Evolutionary conservation across 2,888 invertebrate genomes (phyloP).

Genomic region (Ametastegia equiseti): DNA sequence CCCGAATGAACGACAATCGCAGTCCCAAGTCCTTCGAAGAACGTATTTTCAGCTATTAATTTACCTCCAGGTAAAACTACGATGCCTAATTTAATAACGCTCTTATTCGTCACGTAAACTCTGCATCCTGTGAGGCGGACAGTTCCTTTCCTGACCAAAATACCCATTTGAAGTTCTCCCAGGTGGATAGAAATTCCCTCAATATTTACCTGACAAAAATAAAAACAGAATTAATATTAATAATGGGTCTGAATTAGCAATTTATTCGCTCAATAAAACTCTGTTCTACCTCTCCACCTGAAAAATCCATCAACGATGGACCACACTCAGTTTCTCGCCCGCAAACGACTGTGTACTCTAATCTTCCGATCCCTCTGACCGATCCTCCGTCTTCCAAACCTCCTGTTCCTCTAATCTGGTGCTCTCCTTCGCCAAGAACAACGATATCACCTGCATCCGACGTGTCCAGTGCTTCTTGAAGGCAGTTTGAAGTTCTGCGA

Average conservation of each 20-base stretch:
- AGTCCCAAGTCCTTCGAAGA: slow-evolving; percentile 77
- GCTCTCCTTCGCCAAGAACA: slow-evolving; percentile 77
- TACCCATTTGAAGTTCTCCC: slow-evolving; percentile 77
- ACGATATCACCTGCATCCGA: slow-evolving; percentile 76
- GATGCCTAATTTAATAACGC: slow-evolving; percentile 78
- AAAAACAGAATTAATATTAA: not conserved
- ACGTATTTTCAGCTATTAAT: slow-evolving; percentile 76
- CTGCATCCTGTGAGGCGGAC: slow-evolving; percentile 77
- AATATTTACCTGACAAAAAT: slow-evolving; percentile 71
- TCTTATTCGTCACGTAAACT: slow-evolving; percentile 76
- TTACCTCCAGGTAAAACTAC: slow-evolving; percentile 76
- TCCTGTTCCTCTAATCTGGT: slow-evolving; percentile 77
- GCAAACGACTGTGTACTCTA: slow-evolving; percentile 70
- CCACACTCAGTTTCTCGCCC: slow-evolving; percentile 77
- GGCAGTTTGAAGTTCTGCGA: slow-evolving; percentile 65
- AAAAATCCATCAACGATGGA: slow-evolving; percentile 78
- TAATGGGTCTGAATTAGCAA: not conserved
- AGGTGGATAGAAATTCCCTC: slow-evolving; percentile 79
- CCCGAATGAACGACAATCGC: slow-evolving; percentile 74
- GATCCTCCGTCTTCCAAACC: slow-evolving; percentile 78
- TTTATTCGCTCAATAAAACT: slow-evolving; percentile 47
- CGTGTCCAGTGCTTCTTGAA: slow-evolving; percentile 74
- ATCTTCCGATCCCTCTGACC: slow-evolving; percentile 69
- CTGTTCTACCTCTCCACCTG: slow-evolving; percentile 72
- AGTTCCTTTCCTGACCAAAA: slow-evolving; percentile 77